Evolutionary conservation across 1,140 invertebrate species (phyloP).

Genomic region (Drosophila tani): DNA sequence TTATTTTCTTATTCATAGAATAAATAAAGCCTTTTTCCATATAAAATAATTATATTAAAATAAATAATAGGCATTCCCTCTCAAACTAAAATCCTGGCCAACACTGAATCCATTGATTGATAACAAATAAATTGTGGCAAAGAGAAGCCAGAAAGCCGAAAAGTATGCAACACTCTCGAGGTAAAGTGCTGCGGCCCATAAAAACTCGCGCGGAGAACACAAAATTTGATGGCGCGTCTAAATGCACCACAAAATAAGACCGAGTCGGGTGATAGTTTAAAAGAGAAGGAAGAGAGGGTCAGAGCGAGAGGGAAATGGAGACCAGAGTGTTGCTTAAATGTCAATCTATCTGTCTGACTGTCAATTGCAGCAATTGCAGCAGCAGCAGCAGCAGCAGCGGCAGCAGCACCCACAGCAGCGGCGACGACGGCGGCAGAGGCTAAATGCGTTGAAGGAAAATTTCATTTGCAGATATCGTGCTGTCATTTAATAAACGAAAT

Average conservation of each 20-base stretch:
- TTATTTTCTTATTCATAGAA: neutral
- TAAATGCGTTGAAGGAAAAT: conserved; percentile 83
- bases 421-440: conserved; percentile 42
- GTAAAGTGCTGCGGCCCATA: conserved; percentile 67
- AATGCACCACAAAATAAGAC: conserved; percentile 48
- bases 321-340: conserved; percentile 80
- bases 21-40: too few species aligned
- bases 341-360: conserved; percentile 82
- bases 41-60: too few species aligned
- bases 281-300: neutral
- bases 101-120: conserved; percentile 17
- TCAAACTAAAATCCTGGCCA: neutral
- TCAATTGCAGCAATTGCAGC: conserved; percentile 81
- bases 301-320: neutral
- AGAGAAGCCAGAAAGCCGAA: conserved; percentile 61
- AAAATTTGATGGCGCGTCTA: conserved; percentile 79
- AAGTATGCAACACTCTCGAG: conserved; percentile 71
- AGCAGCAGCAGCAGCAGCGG: conserved; percentile 34
- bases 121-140: conserved; percentile 12
- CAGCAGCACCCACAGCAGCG: conserved; percentile 8
- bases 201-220: conserved; percentile 60
- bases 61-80: neutral
- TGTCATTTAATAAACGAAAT: conserved; percentile 84
- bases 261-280: conserved; percentile 15
- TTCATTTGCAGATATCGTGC: conserved; percentile 85